Conservation (phyloP, 1,140 invertebrate genomes). For the Cotesia typhae region DNA sequence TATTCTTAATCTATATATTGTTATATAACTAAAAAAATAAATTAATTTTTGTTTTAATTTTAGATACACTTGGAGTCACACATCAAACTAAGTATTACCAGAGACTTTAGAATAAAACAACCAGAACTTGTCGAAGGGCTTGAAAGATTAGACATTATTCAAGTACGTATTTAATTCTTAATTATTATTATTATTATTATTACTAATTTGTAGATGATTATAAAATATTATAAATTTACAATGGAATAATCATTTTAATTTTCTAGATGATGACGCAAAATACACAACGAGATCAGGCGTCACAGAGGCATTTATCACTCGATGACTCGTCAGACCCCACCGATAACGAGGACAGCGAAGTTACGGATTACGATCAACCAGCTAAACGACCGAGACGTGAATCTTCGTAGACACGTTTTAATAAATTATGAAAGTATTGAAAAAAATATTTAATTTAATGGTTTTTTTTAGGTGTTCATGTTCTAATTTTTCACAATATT, state of each 20-base stretch:
- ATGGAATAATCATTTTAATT: neutral
- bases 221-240: constrained; percentile 21
- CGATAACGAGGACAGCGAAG: neutral
- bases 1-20: neutral
- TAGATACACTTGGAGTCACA: constrained; percentile 65
- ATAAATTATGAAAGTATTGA: too few relatives aligned
- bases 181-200: constrained; percentile 15
- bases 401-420: neutral
- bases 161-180: constrained; percentile 45
- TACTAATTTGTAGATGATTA: neutral
- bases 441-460: too few relatives aligned
- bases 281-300: constrained; percentile 23
- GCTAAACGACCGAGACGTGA: constrained; percentile 30
- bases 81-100: constrained; percentile 66
- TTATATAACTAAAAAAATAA: neutral
- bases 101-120: constrained; percentile 69
- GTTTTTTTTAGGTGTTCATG: too few relatives aligned
- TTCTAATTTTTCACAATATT: too few relatives aligned
- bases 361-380: constrained; percentile 19
- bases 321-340: neutral
- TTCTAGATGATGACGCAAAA: constrained; percentile 25
- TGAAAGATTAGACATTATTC: constrained; percentile 55
- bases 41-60: constrained; percentile 10
- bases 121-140: constrained; percentile 62
- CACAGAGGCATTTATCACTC: neutral